Base-by-base conservation (phyloP, 35 echinoderm and acorn worm genomes). In the Apostichopus californicus region DNA sequence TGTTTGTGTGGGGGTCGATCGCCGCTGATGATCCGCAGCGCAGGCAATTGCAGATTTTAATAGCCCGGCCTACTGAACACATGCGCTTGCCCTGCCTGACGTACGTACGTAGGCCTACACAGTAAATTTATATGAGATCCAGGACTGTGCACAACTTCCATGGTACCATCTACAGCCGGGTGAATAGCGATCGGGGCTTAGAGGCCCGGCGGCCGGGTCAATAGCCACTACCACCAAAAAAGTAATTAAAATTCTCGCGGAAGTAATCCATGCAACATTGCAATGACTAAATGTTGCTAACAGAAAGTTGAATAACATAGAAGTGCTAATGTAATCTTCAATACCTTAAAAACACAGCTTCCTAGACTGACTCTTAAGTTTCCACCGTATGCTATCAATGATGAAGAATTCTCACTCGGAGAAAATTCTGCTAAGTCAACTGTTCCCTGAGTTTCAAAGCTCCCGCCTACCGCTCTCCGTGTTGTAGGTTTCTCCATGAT, bases 301-400 rank as follows among this genome's bases (percentile, higher is more conserved):
- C 6, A 60, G 17, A 57, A 81, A 17, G 12, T 15, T 25, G 56
- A 26, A 59, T 25, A 5, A 22, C 77, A 83, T 46, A 46, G 2
- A 46, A 46, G 60, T 72, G 54, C 89, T 77, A 23, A 78, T 8
- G 7, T 46, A 46, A 9, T 78, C 13, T 34, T 21, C 6, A n/a
- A 68, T 87, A 93, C 92, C 68, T 71, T 60, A 64, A 93, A 93
- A 8, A 77, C 68, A 78, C 92, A 93, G 1, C 61, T 87, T 14
- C 92, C 92, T 24, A 93, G 3, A 25, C 71, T 57, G 56, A 87
- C 70, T 56, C 83, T 58, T 54, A 87, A 70, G 78, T 71, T 93
- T 10, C 83, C 92, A 85, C 92, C 82, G 56, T 77, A 86, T 22
- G 92, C 92, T 23, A 93, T 87, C 53, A 93, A 83, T 15, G 59